Conservation (phyloP, 2,797 vertebrate genomes). For the Neomorphus geoffroyi region DNA sequence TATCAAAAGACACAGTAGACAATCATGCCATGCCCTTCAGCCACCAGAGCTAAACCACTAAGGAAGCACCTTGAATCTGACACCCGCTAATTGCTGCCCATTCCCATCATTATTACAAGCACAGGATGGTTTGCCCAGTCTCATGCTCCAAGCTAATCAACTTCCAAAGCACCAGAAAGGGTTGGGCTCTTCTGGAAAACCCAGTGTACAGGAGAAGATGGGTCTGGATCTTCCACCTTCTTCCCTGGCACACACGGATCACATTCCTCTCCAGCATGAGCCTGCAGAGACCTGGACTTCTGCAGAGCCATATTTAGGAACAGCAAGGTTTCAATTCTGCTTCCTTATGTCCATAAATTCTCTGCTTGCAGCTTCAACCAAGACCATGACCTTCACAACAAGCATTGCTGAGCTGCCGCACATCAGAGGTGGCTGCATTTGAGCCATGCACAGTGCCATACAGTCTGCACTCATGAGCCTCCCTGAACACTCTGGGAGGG, state of each 20-base stretch:
- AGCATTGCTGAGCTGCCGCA: neutral
- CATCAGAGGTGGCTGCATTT: neutral
- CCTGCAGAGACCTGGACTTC: neutral
- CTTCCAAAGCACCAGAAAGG: neutral
- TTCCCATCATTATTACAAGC: neutral
- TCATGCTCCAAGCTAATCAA: neutral
- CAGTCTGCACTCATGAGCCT: neutral
- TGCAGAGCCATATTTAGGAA: neutral
- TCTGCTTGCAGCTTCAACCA: neutral
- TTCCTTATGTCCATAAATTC: neutral
- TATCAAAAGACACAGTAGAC: neutral
- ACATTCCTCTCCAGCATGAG: accelerated
- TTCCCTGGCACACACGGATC: accelerated
- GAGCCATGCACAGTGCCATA: neutral
- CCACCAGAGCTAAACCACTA: neutral
- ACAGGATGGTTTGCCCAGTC: neutral
- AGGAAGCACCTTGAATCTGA: neutral
- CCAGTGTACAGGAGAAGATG: neutral
- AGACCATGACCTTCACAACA: neutral
- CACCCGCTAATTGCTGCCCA: neutral
- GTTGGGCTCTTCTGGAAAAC: neutral
- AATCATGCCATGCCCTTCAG: neutral
- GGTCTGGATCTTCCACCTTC: neutral
- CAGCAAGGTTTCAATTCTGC: neutral
- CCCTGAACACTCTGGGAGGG: neutral